Conservation (phyloP, 2,888 invertebrate genomes). For the Autographa pulchrina region DNA sequence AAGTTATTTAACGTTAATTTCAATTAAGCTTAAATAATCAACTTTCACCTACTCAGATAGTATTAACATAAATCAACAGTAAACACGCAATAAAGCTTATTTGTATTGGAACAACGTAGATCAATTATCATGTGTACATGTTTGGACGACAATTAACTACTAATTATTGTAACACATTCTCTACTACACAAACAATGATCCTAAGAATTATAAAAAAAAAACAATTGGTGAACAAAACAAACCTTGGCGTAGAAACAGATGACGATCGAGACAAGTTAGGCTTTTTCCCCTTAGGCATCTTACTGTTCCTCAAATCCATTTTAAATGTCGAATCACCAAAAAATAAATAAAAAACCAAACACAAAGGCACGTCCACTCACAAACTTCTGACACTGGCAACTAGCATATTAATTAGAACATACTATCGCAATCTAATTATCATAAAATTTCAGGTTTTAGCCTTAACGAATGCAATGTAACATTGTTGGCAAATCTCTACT, state of each 20-base stretch:
- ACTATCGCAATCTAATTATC: conserved; percentile 85
- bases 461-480: conserved; percentile 81
- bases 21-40: neutral
- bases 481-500: conserved; percentile 72
- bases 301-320: conserved; percentile 83
- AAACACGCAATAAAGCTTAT: neutral
- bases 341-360: conserved; percentile 56
- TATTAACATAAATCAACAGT: neutral
- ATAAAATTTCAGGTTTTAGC: conserved; percentile 88
- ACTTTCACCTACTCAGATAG: neutral
- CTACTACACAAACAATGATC: neutral
- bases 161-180: conserved; percentile 19
- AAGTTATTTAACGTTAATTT: neutral
- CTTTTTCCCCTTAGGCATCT: conserved; percentile 75
- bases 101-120: neutral
- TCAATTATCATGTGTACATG: conserved; percentile 4
- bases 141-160: conserved; percentile 3
- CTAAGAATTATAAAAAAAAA: no score
- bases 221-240: conserved; percentile 44
- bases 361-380: conserved; percentile 82
- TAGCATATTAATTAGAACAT: conserved; percentile 83
- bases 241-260: conserved; percentile 85
- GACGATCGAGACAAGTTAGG: conserved; percentile 76
- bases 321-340: conserved; percentile 47
- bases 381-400: conserved; percentile 76